Base-by-base conservation (phyloP, 2,888 invertebrate genomes). In the Nysson spinosus region DNA sequence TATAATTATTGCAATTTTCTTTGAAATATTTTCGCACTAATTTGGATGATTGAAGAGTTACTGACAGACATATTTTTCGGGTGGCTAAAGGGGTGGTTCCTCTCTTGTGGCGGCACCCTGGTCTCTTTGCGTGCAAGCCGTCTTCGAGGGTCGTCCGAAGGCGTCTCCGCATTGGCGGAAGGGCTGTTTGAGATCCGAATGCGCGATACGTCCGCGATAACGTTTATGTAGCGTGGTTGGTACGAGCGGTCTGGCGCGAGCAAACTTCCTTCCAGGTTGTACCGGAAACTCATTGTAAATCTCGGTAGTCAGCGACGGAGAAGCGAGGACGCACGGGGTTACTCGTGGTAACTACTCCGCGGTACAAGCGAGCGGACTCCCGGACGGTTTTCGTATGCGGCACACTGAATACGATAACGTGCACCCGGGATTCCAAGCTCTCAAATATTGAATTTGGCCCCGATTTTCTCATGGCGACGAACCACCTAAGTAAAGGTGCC, bases 241-340 rank as follows among this genome's bases (percentile, higher is more conserved):
- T 68, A 74, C 65, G 66, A 69, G 77, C 70, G 77, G 71, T 47
- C 72, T 77, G 65, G 76, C 79, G 79, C 79, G 76, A 78, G 82
- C 81, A 85, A 85, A 85, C 82, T 84, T 85, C 82, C 82, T 81
- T 80, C 79, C 81, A 80, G 81, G 79, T 78, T 79, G 77, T 75
- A 79, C 77, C 84, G 86, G 85, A 86, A 85, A 82, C 80, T 80
- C 83, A 83, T 83, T 86, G 85, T 86, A 86, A 86, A 86, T 86
- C 83, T 86, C 79, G 72, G 70, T 74, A 77, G 74, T 67, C 76
- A 77, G 66, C 74, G 62, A 65, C n/a, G 67, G 49, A 65, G 54
- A 52, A 61, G 56, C 54, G 57, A 62, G 42, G 28, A 50, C 58
- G 62, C 43, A 43, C 61, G 49, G n/a, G n/a, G 62, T 39, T 50